Evolutionary conservation across 1,140 invertebrate genomes (phyloP).

Genomic region (Carcinoscorpius rotundicauda): DNA sequence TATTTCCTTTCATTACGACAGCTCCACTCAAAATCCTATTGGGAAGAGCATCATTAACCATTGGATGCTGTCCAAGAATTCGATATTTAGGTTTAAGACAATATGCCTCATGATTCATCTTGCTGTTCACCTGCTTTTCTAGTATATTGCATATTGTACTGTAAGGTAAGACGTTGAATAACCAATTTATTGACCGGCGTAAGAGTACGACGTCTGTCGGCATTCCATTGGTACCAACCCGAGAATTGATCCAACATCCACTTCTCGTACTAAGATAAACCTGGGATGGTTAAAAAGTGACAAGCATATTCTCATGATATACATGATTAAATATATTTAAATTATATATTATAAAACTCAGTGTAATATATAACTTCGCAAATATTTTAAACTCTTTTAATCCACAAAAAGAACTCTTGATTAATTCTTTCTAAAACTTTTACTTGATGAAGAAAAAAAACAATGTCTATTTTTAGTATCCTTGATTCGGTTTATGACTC

Average conservation of each 20-base stretch:
- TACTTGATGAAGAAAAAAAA: too few species aligned
- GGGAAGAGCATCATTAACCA: conserved; percentile 43
- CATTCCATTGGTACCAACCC: conserved; percentile 30
- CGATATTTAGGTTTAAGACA: conserved; percentile 36
- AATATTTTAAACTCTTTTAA: too few species aligned
- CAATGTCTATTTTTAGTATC: too few species aligned
- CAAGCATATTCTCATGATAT: too few species aligned
- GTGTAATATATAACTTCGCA: too few species aligned
- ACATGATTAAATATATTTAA: too few species aligned
- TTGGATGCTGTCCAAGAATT: conserved; percentile 38
- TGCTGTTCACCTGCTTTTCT: conserved; percentile 21
- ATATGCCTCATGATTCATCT: conserved; percentile 40
- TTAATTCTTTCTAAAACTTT: too few species aligned
- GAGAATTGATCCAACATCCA: conserved; percentile 37
- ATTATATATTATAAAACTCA: too few species aligned
- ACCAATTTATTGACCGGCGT: conserved; percentile 13
- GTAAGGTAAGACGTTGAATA: conserved; percentile 7
- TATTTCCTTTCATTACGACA: conserved; percentile 34
- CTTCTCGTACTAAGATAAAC: conserved; percentile 38
- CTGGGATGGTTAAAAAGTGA: conserved; percentile 20
- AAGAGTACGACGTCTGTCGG: conserved; percentile 28
- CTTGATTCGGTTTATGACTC: too few species aligned
- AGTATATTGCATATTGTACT: conserved; percentile 11
- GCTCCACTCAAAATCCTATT: conserved; percentile 38
- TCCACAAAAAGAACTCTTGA: too few species aligned